Evolutionary conservation across 1,140 invertebrate genomes (phyloP).

Genomic region (Ceratoteleas bidentatus): DNA sequence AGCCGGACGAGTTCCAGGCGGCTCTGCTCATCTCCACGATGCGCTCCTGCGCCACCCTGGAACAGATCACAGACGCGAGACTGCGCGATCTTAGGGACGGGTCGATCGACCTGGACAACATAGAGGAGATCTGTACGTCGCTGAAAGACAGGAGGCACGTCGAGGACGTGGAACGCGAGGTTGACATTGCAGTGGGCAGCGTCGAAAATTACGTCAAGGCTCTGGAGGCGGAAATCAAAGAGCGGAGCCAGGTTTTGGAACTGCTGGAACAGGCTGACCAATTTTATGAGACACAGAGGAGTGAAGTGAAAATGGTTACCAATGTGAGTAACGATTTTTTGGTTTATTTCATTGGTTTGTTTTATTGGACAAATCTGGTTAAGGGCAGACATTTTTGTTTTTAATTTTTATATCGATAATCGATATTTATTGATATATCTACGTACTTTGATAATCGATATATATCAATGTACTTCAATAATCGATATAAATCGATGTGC

Average conservation of each 20-base stretch:
- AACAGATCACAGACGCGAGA: constrained; percentile 78
- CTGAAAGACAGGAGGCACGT: constrained; percentile 92
- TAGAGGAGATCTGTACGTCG: constrained; percentile 85
- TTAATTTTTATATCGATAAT: too few species aligned
- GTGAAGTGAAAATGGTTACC: constrained; percentile 95
- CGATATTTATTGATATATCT: too few species aligned
- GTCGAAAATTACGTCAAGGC: constrained; percentile 91
- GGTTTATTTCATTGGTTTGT: too few species aligned
- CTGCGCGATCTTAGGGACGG: constrained; percentile 75
- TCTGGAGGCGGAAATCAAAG: constrained; percentile 91
- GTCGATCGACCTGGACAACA: constrained; percentile 82
- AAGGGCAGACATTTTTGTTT: too few species aligned
- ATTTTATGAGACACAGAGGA: constrained; percentile 93
- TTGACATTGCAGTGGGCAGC: constrained; percentile 89
- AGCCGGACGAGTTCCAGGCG: constrained; percentile 80
- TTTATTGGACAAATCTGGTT: too few species aligned
- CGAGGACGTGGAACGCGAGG: constrained; percentile 93
- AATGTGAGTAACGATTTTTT: constrained; percentile 85
- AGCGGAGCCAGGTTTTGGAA: constrained; percentile 88
- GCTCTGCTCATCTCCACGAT: constrained; percentile 81
- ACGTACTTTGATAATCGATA: too few species aligned
- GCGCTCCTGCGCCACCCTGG: constrained; percentile 81
- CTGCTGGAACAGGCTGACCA: constrained; percentile 89
- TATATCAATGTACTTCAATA: too few species aligned
- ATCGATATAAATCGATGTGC: too few species aligned